Percentiles rank a stretch among this genome's conserved stretches.
Conservation (phyloP, 2,888 invertebrate genomes). For the Geotrupes spiniger region DNA sequence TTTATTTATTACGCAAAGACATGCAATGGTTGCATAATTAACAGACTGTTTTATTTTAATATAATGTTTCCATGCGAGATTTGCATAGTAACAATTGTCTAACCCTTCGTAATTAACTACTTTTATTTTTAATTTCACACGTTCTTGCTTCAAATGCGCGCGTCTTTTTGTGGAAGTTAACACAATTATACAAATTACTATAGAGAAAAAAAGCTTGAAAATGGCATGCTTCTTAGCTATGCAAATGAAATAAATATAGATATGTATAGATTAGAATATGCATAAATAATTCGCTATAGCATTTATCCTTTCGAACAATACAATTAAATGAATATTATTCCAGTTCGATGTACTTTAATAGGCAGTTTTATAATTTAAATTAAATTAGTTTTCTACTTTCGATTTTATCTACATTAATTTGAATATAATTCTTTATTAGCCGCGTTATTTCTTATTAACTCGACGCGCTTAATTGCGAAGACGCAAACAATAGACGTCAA, state of each 20-base stretch:
- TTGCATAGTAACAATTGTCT: no score
- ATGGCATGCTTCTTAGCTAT: conserved; percentile 38
- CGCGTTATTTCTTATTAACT: background rate
- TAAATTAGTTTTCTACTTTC: conserved; percentile 24
- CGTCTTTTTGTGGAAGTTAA: conserved; percentile 14
- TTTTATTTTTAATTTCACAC: conserved; percentile 19
- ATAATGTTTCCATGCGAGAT: no score
- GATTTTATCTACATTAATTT: conserved; percentile 26
- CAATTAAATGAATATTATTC: conserved; percentile 36
- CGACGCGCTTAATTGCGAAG: conserved; percentile 1
- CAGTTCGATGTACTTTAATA: conserved; percentile 39
- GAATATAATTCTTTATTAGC: conserved; percentile 20
- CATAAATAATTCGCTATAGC: conserved; percentile 36
- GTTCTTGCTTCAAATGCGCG: conserved; percentile 20
- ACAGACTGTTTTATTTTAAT: no score
- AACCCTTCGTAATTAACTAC: no score
- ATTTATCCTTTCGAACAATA: conserved; percentile 29
- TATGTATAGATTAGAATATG: conserved; percentile 36
- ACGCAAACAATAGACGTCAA: background rate
- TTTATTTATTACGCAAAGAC: no score
- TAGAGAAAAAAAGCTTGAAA: conserved; percentile 18
- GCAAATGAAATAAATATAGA: conserved; percentile 38
- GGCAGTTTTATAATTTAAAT: conserved; percentile 28
- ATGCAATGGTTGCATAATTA: no score
- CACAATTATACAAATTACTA: conserved; percentile 21